Evolutionary conservation across 1,140 invertebrate species (phyloP).

Genomic region (Holcopasites calliopsidis): DNA sequence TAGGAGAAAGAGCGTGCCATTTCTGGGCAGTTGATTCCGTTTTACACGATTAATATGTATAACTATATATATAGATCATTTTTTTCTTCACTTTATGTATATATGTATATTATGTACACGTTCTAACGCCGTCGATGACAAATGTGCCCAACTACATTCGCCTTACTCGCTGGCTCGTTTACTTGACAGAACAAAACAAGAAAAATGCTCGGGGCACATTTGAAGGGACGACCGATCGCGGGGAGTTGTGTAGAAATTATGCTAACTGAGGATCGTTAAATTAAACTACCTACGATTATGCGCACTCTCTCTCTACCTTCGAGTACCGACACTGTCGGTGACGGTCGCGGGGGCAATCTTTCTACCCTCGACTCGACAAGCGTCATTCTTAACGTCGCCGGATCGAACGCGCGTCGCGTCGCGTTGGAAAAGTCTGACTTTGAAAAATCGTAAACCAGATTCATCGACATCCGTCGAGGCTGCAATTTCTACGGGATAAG

Average conservation of each 20-base stretch:
- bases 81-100: slow-evolving; percentile 58
- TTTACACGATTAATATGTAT: slow-evolving; percentile 50
- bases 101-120: no score
- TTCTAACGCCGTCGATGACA: slow-evolving; percentile 36
- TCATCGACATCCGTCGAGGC: background rate
- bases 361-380: slow-evolving; percentile 8
- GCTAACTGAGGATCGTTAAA: slow-evolving; percentile 75
- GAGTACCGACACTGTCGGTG: slow-evolving; percentile 54
- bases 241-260: slow-evolving; percentile 67
- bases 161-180: background rate
- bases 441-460: background rate
- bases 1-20: slow-evolving; percentile 52
- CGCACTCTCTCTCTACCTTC: slow-evolving; percentile 66
- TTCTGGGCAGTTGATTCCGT: slow-evolving; percentile 48
- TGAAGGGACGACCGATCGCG: slow-evolving; percentile 30
- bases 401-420: slow-evolving; percentile 33
- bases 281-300: slow-evolving; percentile 77
- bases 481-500: background rate
- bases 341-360: background rate
- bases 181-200: no score
- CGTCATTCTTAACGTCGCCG: background rate
- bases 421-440: background rate
- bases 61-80: slow-evolving; percentile 28
- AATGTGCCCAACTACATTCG: slow-evolving; percentile 10
- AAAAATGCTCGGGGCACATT: background rate